These are phyloP conservation scores for Coptodon bakossiorum DNA, from an alignment of 2,113 vertebrate genomes.

Conservation along the genomic window DNA sequence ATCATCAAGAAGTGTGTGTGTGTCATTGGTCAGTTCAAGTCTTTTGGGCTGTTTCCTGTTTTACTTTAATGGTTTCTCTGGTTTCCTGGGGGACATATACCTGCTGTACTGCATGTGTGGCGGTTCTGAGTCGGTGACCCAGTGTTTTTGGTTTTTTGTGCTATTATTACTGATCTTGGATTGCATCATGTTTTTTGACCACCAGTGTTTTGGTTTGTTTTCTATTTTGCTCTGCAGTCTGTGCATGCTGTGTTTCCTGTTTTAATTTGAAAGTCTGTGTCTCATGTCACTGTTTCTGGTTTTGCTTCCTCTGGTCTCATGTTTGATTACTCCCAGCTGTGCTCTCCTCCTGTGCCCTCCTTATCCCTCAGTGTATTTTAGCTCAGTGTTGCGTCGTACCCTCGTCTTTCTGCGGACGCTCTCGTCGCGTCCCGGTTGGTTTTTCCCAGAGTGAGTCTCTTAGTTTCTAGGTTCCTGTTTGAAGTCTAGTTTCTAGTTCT, in stretches of 20 bases:
- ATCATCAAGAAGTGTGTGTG: background rate
- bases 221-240: background rate
- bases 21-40: background rate
- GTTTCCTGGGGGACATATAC: background rate
- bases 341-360: background rate
- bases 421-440: accelerated
- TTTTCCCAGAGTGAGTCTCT: background rate
- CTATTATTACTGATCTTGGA: background rate
- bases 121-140: background rate
- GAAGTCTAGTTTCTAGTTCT: background rate
- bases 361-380: background rate
- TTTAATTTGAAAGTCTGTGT: background rate
- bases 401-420: background rate
- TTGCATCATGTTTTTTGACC: background rate
- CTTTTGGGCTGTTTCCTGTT: background rate
- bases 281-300: background rate
- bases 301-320: background rate
- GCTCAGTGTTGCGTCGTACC: background rate
- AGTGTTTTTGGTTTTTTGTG: background rate
- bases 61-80: background rate
- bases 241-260: background rate
- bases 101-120: background rate
- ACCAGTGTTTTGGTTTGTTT: background rate
- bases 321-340: background rate
- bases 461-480: background rate